Percentiles rank a stretch among this genome's conserved stretches.
These are phyloP conservation scores for Cinclus cinclus DNA, from an alignment of 2,113 vertebrate species.

Conservation along the genomic window DNA sequence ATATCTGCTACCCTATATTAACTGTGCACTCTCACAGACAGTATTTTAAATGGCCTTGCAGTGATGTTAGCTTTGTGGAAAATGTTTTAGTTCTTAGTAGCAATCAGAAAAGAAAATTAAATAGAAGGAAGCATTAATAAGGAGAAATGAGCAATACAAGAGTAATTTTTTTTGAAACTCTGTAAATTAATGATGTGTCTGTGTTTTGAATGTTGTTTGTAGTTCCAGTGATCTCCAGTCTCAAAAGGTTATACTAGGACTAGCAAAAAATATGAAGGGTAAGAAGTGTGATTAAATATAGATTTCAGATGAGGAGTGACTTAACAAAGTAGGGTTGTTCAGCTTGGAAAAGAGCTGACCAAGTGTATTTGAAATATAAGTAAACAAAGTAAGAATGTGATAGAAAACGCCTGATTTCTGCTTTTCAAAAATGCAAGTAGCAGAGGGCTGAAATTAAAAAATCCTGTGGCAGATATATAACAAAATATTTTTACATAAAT, in stretches of 20 bases:
- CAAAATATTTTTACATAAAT: not conserved
- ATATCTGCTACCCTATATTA: not conserved
- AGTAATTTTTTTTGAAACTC: not conserved
- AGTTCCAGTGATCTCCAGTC: not conserved
- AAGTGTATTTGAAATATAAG: not conserved
- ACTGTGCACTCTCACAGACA: not conserved
- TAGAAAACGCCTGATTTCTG: not conserved
- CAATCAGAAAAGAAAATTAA: not conserved
- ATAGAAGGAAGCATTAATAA: not conserved
- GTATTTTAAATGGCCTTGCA: not conserved
- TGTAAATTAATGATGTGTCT: not conserved
- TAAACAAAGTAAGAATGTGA: not conserved
- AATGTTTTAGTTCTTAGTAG: not conserved
- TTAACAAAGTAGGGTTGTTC: not conserved
- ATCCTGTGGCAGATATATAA: not conserved
- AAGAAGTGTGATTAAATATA: not conserved
- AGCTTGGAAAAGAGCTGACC: not conserved
- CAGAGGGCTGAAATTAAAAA: not conserved
- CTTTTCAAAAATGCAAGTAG: not conserved
- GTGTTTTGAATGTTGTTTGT: not conserved
- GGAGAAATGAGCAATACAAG: not conserved
- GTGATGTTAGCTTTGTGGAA: not conserved
- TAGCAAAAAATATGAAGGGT: not conserved
- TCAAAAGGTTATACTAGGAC: not conserved
- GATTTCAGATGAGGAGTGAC: not conserved